Evolutionary conservation across 2,888 invertebrate genomes (phyloP).

Genomic region (Nysson spinosus): DNA sequence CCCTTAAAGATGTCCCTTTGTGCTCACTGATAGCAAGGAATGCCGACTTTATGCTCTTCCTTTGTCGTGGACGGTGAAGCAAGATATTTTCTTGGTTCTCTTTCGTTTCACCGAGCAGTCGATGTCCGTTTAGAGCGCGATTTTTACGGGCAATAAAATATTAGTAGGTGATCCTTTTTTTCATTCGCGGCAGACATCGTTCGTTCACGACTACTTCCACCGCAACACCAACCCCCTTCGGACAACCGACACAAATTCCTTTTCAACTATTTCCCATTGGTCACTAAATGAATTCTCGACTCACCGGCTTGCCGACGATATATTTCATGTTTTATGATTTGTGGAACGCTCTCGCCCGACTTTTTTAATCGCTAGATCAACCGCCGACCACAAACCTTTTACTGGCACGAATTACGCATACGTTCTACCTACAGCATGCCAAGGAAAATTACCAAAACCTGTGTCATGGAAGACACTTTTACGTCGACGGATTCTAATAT

Average conservation of each 20-base stretch:
- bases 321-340: slow-evolving; percentile 74
- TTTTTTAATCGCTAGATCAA: slow-evolving; percentile 41
- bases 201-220: slow-evolving; percentile 18
- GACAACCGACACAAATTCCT: slow-evolving; percentile 33
- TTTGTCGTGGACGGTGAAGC: slow-evolving; percentile 18
- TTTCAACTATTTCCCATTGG: slow-evolving; percentile 15
- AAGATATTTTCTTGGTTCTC: slow-evolving; percentile 17
- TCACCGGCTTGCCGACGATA: slow-evolving; percentile 56
- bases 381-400: slow-evolving; percentile 5
- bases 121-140: slow-evolving; percentile 41
- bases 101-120: slow-evolving; percentile 19
- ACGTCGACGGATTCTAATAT: background rate
- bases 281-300: slow-evolving; percentile 53
- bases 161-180: slow-evolving; percentile 66
- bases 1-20: slow-evolving; percentile 1
- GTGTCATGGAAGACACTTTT: no score
- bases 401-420: slow-evolving; percentile 3
- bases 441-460: background rate
- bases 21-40: slow-evolving; percentile 1
- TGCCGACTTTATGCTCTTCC: slow-evolving; percentile 7
- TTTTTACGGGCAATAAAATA: slow-evolving; percentile 74
- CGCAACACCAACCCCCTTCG: slow-evolving; percentile 38
- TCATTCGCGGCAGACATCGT: slow-evolving; percentile 32
- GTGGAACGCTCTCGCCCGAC: slow-evolving; percentile 63
- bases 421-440: background rate